Conservation (phyloP, 2,888 invertebrate species). For the Dasypolia templi region DNA sequence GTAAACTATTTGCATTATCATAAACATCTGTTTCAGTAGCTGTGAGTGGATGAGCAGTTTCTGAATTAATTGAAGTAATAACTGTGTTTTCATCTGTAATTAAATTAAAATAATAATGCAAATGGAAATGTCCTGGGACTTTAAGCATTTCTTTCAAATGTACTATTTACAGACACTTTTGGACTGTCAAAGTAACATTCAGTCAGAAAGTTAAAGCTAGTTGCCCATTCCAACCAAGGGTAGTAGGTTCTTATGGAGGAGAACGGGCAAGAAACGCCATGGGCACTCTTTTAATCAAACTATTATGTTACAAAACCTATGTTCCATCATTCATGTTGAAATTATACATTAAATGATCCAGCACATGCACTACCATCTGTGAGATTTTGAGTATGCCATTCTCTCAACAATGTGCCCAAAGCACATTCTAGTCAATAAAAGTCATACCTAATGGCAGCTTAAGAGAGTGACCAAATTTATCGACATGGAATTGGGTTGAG, state of each 20-base stretch:
- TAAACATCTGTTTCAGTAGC: conserved; percentile 91
- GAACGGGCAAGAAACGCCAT: background rate
- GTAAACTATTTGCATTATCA: conserved; percentile 90
- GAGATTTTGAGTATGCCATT: too few relatives aligned
- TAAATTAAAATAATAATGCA: conserved; percentile 36
- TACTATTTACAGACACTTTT: background rate
- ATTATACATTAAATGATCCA: too few relatives aligned
- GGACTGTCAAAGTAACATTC: background rate
- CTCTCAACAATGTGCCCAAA: too few relatives aligned
- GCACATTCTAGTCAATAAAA: too few relatives aligned
- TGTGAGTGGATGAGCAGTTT: conserved; percentile 93
- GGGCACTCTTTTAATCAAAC: background rate
- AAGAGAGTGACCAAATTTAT: too few relatives aligned
- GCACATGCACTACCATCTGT: too few relatives aligned
- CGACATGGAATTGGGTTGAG: too few relatives aligned
- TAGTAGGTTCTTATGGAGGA: background rate
- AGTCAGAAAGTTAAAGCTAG: background rate
- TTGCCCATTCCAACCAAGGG: background rate
- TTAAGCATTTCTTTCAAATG: background rate
- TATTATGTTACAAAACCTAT: background rate
- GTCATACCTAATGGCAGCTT: too few relatives aligned
- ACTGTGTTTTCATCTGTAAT: conserved; percentile 73
- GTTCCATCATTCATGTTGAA: background rate
- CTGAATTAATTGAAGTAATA: conserved; percentile 73
- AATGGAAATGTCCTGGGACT: background rate